phyloP scores from a whole-genome alignment of 2,797 vertebrate genomes.

The Botia almorhae region DNA sequence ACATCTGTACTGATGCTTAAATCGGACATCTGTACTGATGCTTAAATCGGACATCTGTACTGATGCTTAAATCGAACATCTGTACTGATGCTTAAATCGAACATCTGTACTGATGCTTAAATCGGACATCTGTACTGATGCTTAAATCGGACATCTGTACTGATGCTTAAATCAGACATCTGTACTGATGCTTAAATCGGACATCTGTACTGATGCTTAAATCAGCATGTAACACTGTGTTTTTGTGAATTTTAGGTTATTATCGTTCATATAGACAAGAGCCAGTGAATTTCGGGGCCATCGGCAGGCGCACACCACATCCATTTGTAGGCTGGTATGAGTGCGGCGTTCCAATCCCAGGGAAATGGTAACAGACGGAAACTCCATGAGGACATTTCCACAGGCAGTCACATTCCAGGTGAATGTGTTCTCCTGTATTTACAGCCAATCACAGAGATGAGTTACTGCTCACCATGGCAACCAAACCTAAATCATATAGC shows the following conservation, averaged over 20 bases:
- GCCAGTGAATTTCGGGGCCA: conserved; percentile 89
- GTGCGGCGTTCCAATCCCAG: conserved; percentile 95
- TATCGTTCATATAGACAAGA: conserved; percentile 93
- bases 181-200: too few relatives aligned
- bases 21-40: too few relatives aligned
- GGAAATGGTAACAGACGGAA: conserved; percentile 87
- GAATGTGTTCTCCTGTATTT: conserved; percentile 64
- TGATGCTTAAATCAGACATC: too few relatives aligned
- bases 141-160: too few relatives aligned
- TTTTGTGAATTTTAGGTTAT: conserved; percentile 81
- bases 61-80: too few relatives aligned
- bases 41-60: too few relatives aligned
- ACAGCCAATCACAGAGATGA: conserved; percentile 64
- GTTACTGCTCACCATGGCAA: conserved; percentile 70
- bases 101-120: too few relatives aligned
- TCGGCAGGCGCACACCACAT: conserved; percentile 89
- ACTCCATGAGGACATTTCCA: conserved; percentile 56
- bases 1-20: too few relatives aligned
- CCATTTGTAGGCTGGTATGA: conserved; percentile 98
- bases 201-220: neutral
- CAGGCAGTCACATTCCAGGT: conserved; percentile 65
- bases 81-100: too few relatives aligned
- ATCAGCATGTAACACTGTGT: conserved; percentile 2
- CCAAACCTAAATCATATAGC: conserved; percentile 67
- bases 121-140: too few relatives aligned